Percentiles rank a stretch among this genome's conserved stretches.
Conservation (phyloP, 2,888 invertebrate genomes). For the Catotricha subobsoleta region DNA sequence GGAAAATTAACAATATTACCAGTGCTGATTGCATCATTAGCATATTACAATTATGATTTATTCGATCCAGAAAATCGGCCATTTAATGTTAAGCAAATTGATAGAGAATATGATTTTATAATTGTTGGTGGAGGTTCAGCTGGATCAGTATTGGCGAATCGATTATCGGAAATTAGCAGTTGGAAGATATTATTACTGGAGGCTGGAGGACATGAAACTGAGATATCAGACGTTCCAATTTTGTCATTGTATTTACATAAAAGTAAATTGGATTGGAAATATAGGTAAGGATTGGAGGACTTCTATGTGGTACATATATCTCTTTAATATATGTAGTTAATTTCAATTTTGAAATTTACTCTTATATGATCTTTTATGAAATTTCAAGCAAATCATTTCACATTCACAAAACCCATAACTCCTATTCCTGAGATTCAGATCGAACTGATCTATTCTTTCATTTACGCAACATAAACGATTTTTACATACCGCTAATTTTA, state of each 20-base stretch:
- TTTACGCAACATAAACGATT: too few relatives aligned
- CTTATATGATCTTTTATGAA: too few relatives aligned
- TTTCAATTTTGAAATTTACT: neutral
- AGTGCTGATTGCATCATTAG: constrained; percentile 52
- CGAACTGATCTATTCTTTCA: too few relatives aligned
- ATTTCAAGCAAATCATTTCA: too few relatives aligned
- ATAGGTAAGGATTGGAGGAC: constrained; percentile 60
- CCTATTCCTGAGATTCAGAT: too few relatives aligned
- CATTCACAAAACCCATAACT: too few relatives aligned
- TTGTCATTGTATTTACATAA: constrained; percentile 77
- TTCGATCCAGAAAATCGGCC: constrained; percentile 71
- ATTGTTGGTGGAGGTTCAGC: constrained; percentile 72
- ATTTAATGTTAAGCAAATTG: constrained; percentile 44
- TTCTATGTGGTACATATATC: constrained; percentile 1
- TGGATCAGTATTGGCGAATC: constrained; percentile 64
- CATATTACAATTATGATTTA: constrained; percentile 69
- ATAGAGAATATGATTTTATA: constrained; percentile 63
- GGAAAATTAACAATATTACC: constrained; percentile 59
- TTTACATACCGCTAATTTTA: too few relatives aligned
- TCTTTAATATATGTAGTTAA: neutral
- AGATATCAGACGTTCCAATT: constrained; percentile 70
- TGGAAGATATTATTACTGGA: constrained; percentile 69
- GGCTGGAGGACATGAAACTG: constrained; percentile 75
- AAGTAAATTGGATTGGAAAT: constrained; percentile 82
- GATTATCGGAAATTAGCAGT: constrained; percentile 54